phyloP scores from a whole-genome alignment of 2,888 invertebrate genomes.

The Steinernema scapterisci region DNA sequence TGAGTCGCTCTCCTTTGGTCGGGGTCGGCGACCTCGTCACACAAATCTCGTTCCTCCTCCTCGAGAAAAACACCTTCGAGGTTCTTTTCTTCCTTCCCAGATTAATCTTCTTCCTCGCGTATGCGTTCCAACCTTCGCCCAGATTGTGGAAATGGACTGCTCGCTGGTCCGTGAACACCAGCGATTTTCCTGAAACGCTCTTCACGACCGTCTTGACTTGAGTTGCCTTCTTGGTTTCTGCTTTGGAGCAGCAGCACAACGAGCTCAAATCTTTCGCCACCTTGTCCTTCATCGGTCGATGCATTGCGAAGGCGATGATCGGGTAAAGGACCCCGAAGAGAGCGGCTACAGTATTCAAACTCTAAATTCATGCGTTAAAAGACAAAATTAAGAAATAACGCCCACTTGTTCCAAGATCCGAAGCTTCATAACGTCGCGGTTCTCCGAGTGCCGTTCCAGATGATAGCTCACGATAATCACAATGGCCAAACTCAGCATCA shows the following conservation, averaged over 20 bases:
- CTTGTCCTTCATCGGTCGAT: constrained; percentile 14
- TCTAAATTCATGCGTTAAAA: background rate
- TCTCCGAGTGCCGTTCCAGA: background rate
- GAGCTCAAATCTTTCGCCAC: background rate
- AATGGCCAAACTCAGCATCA: background rate
- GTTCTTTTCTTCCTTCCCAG: too few species aligned
- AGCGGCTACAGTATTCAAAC: background rate
- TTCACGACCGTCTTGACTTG: background rate
- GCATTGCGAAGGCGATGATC: background rate
- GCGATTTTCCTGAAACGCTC: constrained; percentile 23
- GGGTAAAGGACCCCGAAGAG: constrained; percentile 6
- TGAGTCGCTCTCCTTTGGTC: too few species aligned
- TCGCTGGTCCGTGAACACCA: background rate
- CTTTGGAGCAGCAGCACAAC: background rate
- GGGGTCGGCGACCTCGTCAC: too few species aligned
- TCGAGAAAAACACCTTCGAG: too few species aligned
- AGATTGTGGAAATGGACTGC: constrained; percentile 1
- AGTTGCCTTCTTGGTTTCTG: background rate
- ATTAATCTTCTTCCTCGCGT: background rate
- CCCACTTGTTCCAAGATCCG: background rate
- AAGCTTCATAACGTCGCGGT: background rate
- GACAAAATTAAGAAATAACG: background rate
- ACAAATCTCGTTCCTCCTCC: too few species aligned
- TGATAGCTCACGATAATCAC: background rate
- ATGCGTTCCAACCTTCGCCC: background rate